Conservation (phyloP, 2,797 vertebrate species). For the Neomorphus geoffroyi region DNA sequence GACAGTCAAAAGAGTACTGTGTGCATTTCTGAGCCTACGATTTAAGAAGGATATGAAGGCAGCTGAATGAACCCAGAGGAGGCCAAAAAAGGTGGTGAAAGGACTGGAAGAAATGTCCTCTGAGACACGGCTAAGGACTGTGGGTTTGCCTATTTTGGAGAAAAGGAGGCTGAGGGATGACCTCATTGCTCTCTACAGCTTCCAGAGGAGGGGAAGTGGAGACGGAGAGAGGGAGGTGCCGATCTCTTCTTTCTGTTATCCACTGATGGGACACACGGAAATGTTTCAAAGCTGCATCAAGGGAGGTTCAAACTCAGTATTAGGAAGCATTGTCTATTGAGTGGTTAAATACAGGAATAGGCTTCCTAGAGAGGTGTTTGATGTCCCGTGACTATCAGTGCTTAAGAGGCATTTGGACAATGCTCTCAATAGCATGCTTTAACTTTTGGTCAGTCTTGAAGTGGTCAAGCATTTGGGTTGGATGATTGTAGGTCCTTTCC, state of each 20-base stretch:
- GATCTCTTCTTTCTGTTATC: neutral
- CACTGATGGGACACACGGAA: neutral
- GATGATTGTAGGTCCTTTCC: neutral
- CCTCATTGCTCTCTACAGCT: neutral
- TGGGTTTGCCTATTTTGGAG: neutral
- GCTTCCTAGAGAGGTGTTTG: neutral
- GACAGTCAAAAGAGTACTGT: neutral
- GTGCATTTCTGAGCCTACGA: neutral
- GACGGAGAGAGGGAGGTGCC: neutral
- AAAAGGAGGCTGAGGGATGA: neutral
- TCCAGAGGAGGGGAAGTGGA: neutral
- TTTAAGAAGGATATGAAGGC: neutral
- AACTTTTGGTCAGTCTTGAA: neutral
- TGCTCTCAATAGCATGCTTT: neutral
- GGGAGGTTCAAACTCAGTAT: neutral
- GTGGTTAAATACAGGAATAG: neutral
- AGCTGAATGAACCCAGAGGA: neutral
- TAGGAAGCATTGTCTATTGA: neutral
- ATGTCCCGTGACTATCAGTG: neutral
- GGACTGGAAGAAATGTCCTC: fast-evolving
- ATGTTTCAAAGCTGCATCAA: neutral
- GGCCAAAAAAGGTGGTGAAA: neutral
- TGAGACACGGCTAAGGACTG: neutral
- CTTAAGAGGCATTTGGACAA: neutral
- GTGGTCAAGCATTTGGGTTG: too few species aligned